Conservation (phyloP, 30 jellyfish, hydroid and myxozoan genomes). For the Rhopilema esculentum region DNA sequence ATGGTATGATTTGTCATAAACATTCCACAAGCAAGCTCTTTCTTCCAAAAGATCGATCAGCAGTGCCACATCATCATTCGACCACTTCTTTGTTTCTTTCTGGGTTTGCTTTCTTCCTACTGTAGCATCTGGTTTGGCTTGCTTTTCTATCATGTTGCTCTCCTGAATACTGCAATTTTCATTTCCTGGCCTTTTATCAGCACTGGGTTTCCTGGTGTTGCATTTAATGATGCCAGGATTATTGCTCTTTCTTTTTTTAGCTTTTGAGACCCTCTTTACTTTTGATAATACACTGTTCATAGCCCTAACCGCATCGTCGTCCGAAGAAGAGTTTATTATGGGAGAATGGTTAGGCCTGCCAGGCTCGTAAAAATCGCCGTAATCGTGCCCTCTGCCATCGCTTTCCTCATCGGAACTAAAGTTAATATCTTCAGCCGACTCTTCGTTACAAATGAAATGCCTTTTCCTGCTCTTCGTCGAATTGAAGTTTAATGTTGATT, state of each 20-base stretch:
- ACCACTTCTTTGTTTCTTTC: conserved; percentile 11
- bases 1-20: conserved; percentile 34
- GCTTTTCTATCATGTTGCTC: background rate
- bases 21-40: conserved; percentile 62
- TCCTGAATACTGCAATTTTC: too few relatives aligned
- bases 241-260: background rate
- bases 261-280: background rate
- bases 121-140: background rate
- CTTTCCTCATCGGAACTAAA: background rate
- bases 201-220: background rate
- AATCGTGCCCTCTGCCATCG: background rate
- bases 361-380: background rate
- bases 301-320: background rate
- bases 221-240: background rate
- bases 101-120: conserved; percentile 1
- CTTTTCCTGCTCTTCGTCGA: background rate
- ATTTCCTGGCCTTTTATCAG: background rate
- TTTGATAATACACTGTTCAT: background rate
- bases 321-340: background rate
- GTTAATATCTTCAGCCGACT: background rate
- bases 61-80: background rate
- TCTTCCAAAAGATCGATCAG: conserved; percentile 16
- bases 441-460: background rate
- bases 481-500: background rate
- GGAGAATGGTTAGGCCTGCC: background rate